Base-by-base conservation (phyloP, 2,888 invertebrate genomes). In the Stenoptilia bipunctidactyla region DNA sequence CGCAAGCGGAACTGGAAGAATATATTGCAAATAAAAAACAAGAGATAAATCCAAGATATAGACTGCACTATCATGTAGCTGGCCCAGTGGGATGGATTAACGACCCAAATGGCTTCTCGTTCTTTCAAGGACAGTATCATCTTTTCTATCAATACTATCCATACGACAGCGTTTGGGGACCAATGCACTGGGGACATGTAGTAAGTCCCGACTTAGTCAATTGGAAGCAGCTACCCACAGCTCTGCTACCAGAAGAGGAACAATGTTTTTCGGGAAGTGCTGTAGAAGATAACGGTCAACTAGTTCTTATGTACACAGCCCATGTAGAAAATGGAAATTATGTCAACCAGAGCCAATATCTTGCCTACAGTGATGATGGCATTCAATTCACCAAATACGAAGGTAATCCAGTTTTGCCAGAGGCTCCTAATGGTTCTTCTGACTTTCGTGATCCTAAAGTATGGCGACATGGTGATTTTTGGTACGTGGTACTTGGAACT, bases 101-200 rank as follows among this genome's bases (percentile, higher is more conserved):
- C 49, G 87, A 87, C 42, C 87, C 87, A 0, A 87, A 87, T 44
- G 87, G 87, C 5, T 80, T 87, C 51, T 73, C 82, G 0, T 83
- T 61, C 49, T 79, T 69, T 53, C 71, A 79, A 34, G 85, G 83
- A 12, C 64, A 77, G 48, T 87, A 75, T 43, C 86, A 87, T 47
- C 53, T 86, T 0, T 86, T 85, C 55, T 86, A 79, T 47, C 87
- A 87, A 51, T 83, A 70, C 45, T 79, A 86, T 46, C 86, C 86
- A 0, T 73, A 80, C 40, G 72, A 68, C 25, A 66, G 73, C 14
- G 50, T 56, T 0, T 80, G 75, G 77, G 82, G 82, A 0, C 75
- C 82, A 0, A 86, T 86, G 76, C 84, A 85, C 42, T 87, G 87
- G 87, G 87, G 86, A 0, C 87, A 87, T 44, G 75, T 56, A 1